phyloP scores from a whole-genome alignment of 2,797 vertebrate species.

The Manis pentadactyla region DNA sequence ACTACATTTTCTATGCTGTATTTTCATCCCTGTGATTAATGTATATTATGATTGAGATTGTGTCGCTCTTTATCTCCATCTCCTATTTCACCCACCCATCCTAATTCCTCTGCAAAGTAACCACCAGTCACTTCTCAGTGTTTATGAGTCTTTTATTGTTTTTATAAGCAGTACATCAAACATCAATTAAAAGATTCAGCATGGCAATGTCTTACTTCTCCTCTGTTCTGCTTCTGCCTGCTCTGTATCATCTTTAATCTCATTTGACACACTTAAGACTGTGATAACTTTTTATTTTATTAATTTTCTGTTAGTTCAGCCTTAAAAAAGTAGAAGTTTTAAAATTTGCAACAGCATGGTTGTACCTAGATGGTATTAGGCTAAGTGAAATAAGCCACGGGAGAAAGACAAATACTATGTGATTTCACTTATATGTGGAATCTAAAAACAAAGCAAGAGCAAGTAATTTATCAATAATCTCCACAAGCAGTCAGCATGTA shows the following conservation, averaged over 20 bases:
- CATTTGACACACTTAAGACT: neutral
- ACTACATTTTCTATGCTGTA: no score
- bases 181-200: neutral
- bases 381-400: neutral
- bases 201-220: no score
- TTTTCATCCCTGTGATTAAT: no score
- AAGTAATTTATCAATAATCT: neutral
- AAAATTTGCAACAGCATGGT: neutral
- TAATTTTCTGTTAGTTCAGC: no score
- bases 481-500: neutral
- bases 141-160: neutral
- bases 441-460: neutral
- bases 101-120: no score
- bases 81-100: no score
- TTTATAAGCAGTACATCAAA: neutral
- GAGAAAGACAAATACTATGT: neutral
- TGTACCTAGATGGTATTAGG: neutral
- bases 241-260: neutral
- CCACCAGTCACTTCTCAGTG: no score
- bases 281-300: neutral
- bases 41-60: no score
- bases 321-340: no score
- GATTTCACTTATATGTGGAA: neutral
- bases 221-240: neutral
- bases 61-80: no score